Evolutionary conservation across 1,140 invertebrate species (phyloP).

Genomic region (Paraescarpia echinospica): DNA sequence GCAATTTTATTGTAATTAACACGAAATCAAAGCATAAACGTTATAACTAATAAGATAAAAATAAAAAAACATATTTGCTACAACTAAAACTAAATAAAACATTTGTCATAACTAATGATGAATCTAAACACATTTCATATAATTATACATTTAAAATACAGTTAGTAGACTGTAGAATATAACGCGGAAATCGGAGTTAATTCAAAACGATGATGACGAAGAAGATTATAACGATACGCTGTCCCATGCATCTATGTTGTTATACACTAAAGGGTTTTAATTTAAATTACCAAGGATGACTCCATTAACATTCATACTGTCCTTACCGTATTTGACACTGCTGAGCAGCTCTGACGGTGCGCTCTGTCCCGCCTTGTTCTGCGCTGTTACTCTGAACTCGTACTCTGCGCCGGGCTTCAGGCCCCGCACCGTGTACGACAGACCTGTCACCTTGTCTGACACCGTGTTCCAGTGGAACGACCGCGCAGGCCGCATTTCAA

Average conservation of each 20-base stretch:
- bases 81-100: no score
- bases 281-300: background rate
- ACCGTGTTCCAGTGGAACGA: constrained; percentile 35
- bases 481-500: constrained; percentile 65
- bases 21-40: no score
- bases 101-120: no score
- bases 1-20: no score
- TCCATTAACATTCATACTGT: background rate
- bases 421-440: constrained; percentile 59
- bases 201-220: no score
- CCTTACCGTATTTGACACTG: constrained; percentile 74
- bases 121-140: background rate
- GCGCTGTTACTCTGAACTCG: constrained; percentile 85
- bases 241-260: background rate
- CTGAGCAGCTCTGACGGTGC: constrained; percentile 83
- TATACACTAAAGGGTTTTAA: background rate
- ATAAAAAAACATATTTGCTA: no score
- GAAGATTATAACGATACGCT: no score
- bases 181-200: no score
- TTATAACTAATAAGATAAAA: no score
- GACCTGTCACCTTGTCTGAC: background rate
- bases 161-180: background rate
- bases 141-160: background rate
- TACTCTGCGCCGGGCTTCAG: constrained; percentile 83
- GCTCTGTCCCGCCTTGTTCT: constrained; percentile 92